These are phyloP conservation scores for Alaudala cheleensis DNA, from an alignment of 2,113 vertebrate species.

Conservation along the genomic window DNA sequence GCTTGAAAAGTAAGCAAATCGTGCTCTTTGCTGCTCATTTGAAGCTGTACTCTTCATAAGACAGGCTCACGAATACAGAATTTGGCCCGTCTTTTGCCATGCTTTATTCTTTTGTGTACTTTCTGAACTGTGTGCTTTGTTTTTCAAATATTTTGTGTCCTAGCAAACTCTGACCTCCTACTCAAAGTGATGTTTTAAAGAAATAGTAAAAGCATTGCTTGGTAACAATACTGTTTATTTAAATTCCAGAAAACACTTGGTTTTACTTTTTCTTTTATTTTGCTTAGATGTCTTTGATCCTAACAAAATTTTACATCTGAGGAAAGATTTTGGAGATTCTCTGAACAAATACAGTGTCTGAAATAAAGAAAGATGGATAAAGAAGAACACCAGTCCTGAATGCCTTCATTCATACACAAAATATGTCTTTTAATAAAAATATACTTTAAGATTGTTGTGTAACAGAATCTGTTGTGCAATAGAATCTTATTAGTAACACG, in stretches of 20 bases:
- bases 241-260: background rate
- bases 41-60: background rate
- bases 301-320: background rate
- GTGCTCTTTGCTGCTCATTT: background rate
- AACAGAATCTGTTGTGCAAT: background rate
- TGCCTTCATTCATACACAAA: background rate
- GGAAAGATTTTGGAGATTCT: background rate
- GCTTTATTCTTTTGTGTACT: slow-evolving; percentile 9
- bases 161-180: background rate
- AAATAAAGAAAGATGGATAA: background rate
- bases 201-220: slow-evolving; percentile 15
- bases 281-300: background rate
- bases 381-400: background rate
- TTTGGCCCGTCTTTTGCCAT: background rate
- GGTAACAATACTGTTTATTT: background rate
- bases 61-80: background rate
- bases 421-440: background rate
- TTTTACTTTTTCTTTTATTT: background rate
- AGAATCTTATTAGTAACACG: background rate
- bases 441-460: background rate
- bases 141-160: slow-evolving; percentile 36
- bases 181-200: background rate
- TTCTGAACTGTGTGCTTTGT: slow-evolving; percentile 2
- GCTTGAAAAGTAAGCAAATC: background rate
- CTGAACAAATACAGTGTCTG: background rate